These are phyloP conservation scores for Nephotettix cincticeps DNA, from an alignment of 1,140 invertebrate genomes.

Conservation along the genomic window DNA sequence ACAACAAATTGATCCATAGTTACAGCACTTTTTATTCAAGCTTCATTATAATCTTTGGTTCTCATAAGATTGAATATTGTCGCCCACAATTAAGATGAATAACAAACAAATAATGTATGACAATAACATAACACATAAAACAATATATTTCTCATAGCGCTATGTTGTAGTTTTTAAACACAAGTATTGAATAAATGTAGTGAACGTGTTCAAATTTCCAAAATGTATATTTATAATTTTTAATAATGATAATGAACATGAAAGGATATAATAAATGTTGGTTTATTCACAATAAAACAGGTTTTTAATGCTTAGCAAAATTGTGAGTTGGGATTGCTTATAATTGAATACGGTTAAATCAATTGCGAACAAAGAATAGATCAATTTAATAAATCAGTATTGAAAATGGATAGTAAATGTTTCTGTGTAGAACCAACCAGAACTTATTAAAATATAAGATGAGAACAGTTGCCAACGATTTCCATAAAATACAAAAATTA, in stretches of 20 bases:
- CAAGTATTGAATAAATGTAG: not conserved
- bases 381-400: not conserved
- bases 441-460: not conserved
- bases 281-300: not conserved
- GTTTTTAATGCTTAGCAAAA: not conserved
- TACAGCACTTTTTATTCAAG: not conserved
- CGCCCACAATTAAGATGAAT: conserved; percentile 24
- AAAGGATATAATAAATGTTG: not conserved
- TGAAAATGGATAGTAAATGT: not conserved
- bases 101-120: conserved; percentile 21
- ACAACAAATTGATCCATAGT: conserved; percentile 10
- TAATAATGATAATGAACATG: not conserved
- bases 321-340: not conserved
- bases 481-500: not conserved
- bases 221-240: not conserved
- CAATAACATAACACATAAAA: not conserved
- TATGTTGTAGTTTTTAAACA: not conserved
- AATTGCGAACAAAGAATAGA: not conserved
- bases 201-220: no score
- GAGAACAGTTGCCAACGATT: not conserved
- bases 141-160: not conserved
- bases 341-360: not conserved
- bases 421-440: not conserved
- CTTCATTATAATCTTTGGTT: conserved; percentile 22
- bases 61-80: conserved; percentile 17